Evolutionary conservation across 2,113 vertebrate species (phyloP), one percentile per base, ranked within the genome.

Genomic region (Calypte anna): DNA sequence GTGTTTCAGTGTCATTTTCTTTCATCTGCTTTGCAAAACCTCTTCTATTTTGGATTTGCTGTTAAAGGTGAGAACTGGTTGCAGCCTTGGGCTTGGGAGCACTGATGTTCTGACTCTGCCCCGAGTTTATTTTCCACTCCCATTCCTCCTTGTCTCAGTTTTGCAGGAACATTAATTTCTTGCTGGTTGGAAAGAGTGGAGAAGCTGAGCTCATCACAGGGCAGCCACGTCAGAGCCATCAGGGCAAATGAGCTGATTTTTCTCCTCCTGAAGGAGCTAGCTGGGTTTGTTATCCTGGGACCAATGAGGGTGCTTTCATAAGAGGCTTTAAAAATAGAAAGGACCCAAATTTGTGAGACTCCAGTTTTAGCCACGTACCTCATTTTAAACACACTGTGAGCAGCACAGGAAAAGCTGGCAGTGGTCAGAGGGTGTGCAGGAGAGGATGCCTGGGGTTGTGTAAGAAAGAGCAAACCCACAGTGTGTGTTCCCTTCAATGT

Each of bases 141-240:
- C 58, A 64, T 82, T 82, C 84, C 43, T 88, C 33, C 61, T 63
- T 36, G 58, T 84, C 82, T 91, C 27, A 9, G 67, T 66, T 93
- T 62, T 93, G 63, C 70, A 90, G 59, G 55, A 87, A 76, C 79
- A 73, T 86, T 90, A 61, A 79, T 91, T 91, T 76, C 72, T 66
- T 30, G 51, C 59, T 88, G 50, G n/a, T 3, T 77, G 63, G 43
- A 53, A 46, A 73, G 79, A 44, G 46, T 82, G 92, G 82, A 88
- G 88, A 88, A 74, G 92, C 75, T 94, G 85, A 94, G 88, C 85
- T 96, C 82, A 90, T 80, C 68, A 36, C 48, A 86, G 82, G 46
- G 69, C 58, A 69, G 74, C 27, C 8, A 3, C 57, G 64, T 62
- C 85, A 86, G 57, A 44, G 48, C 30, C 14, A 25, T 59, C 87